Conservation (phyloP, 2,888 invertebrate genomes). For the Plagiodera versicolora region DNA sequence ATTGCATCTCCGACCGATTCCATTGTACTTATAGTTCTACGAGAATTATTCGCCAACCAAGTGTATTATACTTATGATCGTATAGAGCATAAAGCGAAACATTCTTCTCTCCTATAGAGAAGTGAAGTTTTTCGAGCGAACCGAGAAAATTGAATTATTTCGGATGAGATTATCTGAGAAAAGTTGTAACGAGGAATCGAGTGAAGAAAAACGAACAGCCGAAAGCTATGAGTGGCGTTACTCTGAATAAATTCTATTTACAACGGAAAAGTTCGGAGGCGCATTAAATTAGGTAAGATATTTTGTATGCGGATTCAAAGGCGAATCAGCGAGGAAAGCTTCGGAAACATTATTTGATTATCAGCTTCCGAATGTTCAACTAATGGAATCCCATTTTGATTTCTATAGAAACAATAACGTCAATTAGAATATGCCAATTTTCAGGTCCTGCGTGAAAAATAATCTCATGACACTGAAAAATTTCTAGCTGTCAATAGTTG, state of each 20-base stretch:
- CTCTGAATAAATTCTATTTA: conserved; percentile 20
- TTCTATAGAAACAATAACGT: no score
- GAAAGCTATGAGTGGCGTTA: conserved; percentile 14
- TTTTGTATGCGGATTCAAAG: not conserved
- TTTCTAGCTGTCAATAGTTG: no score
- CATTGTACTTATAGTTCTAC: not conserved
- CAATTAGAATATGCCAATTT: no score
- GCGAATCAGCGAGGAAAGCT: not conserved
- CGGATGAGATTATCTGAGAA: conserved; percentile 17
- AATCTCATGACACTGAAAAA: no score
- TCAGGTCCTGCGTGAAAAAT: no score
- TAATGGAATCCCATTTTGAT: no score
- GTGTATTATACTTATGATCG: conserved; percentile 12
- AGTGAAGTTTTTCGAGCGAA: conserved; percentile 13
- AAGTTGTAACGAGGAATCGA: conserved; percentile 17
- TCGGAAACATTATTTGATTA: not conserved
- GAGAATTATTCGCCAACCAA: not conserved
- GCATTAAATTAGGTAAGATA: not conserved
- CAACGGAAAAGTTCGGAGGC: not conserved
- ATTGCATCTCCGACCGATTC: no score
- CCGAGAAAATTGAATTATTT: conserved; percentile 18
- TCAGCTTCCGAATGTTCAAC: not conserved
- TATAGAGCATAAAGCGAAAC: conserved; percentile 4
- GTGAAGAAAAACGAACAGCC: conserved; percentile 13
- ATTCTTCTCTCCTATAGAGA: conserved; percentile 2